These are phyloP conservation scores for Mormyrus lacerda DNA, from an alignment of 2,113 vertebrate genomes.

Conservation along the genomic window DNA sequence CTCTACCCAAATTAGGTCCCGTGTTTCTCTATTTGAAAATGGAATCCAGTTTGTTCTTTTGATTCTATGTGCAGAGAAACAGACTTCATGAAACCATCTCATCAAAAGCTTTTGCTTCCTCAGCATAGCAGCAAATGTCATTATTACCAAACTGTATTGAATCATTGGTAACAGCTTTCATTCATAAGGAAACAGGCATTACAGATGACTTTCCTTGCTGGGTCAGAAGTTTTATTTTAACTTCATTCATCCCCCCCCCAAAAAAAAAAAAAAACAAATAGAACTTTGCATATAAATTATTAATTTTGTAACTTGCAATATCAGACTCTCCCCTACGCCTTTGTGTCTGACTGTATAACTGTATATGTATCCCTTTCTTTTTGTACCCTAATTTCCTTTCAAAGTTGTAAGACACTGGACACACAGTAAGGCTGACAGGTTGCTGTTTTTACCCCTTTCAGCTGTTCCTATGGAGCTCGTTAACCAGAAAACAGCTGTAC, in stretches of 20 bases:
- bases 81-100: not conserved
- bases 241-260: no score
- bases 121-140: not conserved
- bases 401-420: not conserved
- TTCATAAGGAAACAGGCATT: not conserved
- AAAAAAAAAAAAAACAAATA: no score
- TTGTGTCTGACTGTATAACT: not conserved
- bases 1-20: not conserved
- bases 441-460: slow-evolving; percentile 35
- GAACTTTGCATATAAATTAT: not conserved
- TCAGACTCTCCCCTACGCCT: not conserved
- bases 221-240: no score
- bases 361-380: not conserved
- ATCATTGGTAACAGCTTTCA: not conserved
- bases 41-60: not conserved
- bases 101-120: not conserved
- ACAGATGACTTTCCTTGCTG: not conserved
- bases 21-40: not conserved
- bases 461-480: slow-evolving; percentile 45
- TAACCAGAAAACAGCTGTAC: slow-evolving; percentile 32
- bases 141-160: not conserved
- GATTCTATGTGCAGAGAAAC: not conserved
- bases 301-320: not conserved
- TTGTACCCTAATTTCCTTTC: not conserved
- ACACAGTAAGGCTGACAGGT: not conserved